These are phyloP conservation scores for Rissa tridactyla DNA, from an alignment of 2,113 vertebrate genomes.

Conservation along the genomic window DNA sequence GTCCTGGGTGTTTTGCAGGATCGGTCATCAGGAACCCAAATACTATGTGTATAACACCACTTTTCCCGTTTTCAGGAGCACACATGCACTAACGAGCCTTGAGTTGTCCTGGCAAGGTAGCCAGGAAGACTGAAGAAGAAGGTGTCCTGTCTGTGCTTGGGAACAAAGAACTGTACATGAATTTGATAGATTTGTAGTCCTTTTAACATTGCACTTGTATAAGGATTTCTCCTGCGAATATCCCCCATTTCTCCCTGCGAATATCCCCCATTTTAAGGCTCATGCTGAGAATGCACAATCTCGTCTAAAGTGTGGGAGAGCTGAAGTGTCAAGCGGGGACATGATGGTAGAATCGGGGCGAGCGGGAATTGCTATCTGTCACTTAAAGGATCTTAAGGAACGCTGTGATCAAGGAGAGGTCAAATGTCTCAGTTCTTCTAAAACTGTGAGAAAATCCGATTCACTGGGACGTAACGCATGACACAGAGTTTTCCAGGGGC, in stretches of 20 bases:
- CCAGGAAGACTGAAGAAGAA: background rate
- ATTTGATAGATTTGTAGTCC: background rate
- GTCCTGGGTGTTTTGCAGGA: background rate
- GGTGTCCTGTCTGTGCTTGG: background rate
- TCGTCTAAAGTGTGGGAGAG: background rate
- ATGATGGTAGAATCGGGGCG: background rate
- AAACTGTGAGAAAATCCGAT: background rate
- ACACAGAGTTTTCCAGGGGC: background rate
- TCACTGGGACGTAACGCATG: background rate
- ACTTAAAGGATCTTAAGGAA: background rate
- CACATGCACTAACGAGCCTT: background rate
- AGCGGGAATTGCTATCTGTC: background rate
- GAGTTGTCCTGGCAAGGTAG: background rate
- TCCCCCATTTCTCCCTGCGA: background rate
- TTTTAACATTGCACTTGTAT: background rate
- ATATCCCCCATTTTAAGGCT: background rate
- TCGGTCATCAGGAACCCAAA: background rate
- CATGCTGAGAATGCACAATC: background rate
- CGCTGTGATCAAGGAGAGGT: background rate
- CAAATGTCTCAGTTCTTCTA: background rate
- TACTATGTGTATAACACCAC: background rate
- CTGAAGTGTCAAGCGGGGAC: background rate
- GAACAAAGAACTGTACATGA: background rate
- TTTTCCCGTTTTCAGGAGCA: background rate
- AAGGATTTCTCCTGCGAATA: background rate